These are phyloP conservation scores for Pristis pectinata DNA, from an alignment of 2,797 vertebrate genomes.

Conservation along the genomic window DNA sequence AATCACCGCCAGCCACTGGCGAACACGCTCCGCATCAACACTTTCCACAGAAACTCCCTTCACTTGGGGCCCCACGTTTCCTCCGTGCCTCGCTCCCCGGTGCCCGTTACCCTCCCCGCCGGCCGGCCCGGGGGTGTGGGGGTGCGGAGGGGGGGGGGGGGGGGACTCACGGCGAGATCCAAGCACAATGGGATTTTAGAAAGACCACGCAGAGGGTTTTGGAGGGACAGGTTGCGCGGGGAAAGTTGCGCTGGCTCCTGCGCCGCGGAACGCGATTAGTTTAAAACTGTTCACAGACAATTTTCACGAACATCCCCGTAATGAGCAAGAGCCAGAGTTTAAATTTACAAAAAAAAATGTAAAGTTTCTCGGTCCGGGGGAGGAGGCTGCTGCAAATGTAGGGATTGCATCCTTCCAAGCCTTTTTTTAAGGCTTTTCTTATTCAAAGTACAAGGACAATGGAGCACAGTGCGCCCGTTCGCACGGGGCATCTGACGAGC, in stretches of 20 bases:
- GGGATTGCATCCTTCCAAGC: conserved; percentile 95
- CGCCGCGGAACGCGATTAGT: not conserved
- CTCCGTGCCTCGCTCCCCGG: conserved; percentile 48
- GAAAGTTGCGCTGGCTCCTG: conserved; percentile 3
- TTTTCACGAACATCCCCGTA: conserved; percentile 56
- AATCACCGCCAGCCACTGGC: conserved; percentile 98
- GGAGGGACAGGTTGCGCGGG: not conserved
- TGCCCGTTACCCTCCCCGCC: too few relatives aligned
- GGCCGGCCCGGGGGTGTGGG: too few relatives aligned
- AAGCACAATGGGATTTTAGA: not conserved
- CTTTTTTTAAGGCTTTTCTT: conserved; percentile 97
- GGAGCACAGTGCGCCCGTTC: conserved; percentile 98
- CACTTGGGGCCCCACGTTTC: conserved; percentile 84
- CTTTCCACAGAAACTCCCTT: conserved; percentile 68
- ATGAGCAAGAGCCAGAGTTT: conserved; percentile 66
- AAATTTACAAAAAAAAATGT: conserved; percentile 62
- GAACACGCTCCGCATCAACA: conserved; percentile 90
- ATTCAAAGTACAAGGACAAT: conserved; percentile 99
- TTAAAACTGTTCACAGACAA: conserved; percentile 49
- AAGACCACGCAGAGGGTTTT: not conserved
- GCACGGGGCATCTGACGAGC: conserved; percentile 99
- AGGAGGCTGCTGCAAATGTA: conserved; percentile 89
- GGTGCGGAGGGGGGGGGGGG: too few relatives aligned
- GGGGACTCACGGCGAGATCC: too few relatives aligned
- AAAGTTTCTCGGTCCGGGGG: conserved; percentile 93